Conservation (phyloP, 2,888 invertebrate species). For the Lottia gigantea region DNA sequence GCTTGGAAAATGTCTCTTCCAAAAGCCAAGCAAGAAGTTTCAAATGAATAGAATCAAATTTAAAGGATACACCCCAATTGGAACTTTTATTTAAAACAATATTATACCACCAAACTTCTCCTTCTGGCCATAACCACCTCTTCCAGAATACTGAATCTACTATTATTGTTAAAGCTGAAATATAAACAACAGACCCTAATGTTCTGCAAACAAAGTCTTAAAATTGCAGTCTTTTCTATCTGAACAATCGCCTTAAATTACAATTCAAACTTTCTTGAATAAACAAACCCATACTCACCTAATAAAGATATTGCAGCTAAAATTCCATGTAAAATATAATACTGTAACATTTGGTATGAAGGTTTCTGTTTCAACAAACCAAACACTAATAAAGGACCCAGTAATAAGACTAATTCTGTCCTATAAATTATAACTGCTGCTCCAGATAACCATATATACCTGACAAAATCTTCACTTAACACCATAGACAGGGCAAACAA, state of each 20-base stretch:
- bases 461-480: conserved; percentile 80
- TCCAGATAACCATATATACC: conserved; percentile 86
- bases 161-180: conserved; percentile 78
- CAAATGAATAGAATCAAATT: neutral
- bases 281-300: conserved; percentile 72
- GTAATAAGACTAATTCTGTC: conserved; percentile 83
- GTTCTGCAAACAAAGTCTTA: neutral
- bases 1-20: neutral
- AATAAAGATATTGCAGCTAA: conserved; percentile 64
- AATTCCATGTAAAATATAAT: conserved; percentile 48
- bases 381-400: conserved; percentile 77
- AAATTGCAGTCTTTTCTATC: neutral
- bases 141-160: conserved; percentile 96
- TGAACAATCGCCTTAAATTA: neutral
- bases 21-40: neutral
- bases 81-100: conserved; percentile 92
- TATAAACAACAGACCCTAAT: conserved; percentile 65
- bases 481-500: conserved; percentile 86
- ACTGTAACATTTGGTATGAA: neutral
- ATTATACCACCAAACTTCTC: conserved; percentile 96
- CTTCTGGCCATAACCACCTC: conserved; percentile 92
- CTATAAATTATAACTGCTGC: conserved; percentile 90
- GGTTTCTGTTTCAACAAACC: neutral
- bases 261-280: no score
- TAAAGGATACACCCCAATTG: conserved; percentile 96